Conservation (phyloP, 2,888 invertebrate species). For the Andrena praecox region DNA sequence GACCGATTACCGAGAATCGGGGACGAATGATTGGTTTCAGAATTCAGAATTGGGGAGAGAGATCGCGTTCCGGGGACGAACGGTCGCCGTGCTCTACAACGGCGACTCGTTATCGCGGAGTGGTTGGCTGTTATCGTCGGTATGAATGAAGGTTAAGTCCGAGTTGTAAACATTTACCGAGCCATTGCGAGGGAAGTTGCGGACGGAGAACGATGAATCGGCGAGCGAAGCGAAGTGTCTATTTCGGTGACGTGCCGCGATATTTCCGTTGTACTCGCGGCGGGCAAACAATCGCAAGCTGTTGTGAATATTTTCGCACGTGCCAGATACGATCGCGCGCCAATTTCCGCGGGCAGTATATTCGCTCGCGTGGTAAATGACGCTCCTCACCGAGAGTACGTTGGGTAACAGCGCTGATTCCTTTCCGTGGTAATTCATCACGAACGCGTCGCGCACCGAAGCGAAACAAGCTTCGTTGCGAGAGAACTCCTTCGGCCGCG, state of each 20-base stretch:
- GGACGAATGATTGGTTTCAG: no score
- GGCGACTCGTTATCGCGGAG: not conserved
- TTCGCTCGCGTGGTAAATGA: not conserved
- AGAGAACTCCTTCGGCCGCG: not conserved
- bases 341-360: constrained; percentile 27
- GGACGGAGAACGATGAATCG: not conserved
- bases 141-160: constrained; percentile 29
- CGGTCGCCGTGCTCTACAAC: no score
- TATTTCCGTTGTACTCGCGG: constrained; percentile 33
- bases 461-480: not conserved
- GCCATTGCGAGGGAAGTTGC: not conserved
- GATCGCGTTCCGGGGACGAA: no score
- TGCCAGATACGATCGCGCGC: constrained; percentile 41
- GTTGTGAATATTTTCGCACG: constrained; percentile 35
- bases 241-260: constrained; percentile 7
- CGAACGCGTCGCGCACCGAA: not conserved
- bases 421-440: constrained; percentile 44
- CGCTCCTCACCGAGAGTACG: constrained; percentile 25
- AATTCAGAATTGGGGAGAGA: no score
- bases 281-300: constrained; percentile 19
- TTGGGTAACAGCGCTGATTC: constrained; percentile 10
- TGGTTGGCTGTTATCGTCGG: not conserved
- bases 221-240: constrained; percentile 1
- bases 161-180: no score
- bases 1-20: no score